phyloP scores from a whole-genome alignment of 2,797 vertebrate species.

The Gymnoscopelus microlampas region DNA sequence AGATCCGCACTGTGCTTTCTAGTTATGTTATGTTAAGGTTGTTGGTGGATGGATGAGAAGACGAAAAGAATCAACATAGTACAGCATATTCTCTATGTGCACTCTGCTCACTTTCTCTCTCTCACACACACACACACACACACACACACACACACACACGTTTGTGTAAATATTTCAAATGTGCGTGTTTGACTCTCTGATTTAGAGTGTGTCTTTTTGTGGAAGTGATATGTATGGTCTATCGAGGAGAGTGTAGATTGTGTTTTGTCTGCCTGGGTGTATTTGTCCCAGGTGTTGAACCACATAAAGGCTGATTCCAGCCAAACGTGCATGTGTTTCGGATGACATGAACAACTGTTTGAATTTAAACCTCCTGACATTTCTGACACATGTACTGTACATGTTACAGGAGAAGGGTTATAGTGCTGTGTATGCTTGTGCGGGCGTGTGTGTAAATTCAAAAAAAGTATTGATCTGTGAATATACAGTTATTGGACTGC shows the following conservation, averaged over 20 bases:
- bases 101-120: too few species aligned
- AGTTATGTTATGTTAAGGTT: too few species aligned
- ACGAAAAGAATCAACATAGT: too few species aligned
- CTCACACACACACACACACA: too few species aligned
- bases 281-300: constrained; percentile 15
- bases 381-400: constrained; percentile 18
- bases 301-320: constrained; percentile 33
- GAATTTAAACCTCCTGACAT: constrained; percentile 38
- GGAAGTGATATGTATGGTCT: not conserved
- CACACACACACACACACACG: too few species aligned
- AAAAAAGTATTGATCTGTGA: not conserved
- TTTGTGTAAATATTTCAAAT: too few species aligned
- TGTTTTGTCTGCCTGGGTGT: constrained; percentile 44
- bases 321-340: constrained; percentile 14
- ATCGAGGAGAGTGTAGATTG: constrained; percentile 37
- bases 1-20: too few species aligned
- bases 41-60: too few species aligned
- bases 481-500: too few species aligned
- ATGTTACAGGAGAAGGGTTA: constrained; percentile 5
- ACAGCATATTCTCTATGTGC: too few species aligned
- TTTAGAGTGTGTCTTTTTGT: constrained; percentile 32
- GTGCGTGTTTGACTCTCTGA: too few species aligned
- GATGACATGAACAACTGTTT: constrained; percentile 34
- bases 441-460: not conserved
- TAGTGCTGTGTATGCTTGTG: not conserved